Evolutionary conservation across 2,888 invertebrate species (phyloP).

Genomic region (Horisme vitalbata): DNA sequence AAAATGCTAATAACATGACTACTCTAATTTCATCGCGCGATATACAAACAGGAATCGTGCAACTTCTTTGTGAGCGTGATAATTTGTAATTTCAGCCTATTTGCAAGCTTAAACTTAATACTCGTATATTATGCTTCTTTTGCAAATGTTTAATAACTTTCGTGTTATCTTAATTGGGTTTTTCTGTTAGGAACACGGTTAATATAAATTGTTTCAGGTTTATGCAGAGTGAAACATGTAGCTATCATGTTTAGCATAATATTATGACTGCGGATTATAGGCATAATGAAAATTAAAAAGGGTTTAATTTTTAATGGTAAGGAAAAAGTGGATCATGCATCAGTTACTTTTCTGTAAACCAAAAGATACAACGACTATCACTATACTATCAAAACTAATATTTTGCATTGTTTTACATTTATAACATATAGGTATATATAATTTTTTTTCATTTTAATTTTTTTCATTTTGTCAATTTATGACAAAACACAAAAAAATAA

Average conservation of each 20-base stretch:
- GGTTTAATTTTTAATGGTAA: neutral
- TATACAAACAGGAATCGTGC: constrained; percentile 28
- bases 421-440: no score
- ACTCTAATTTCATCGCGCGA: constrained; percentile 27
- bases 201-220: neutral
- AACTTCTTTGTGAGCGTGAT: constrained; percentile 24
- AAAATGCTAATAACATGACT: constrained; percentile 34
- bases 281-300: neutral
- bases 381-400: no score
- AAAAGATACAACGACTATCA: no score
- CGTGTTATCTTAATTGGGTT: constrained; percentile 32
- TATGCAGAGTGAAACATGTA: neutral
- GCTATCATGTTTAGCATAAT: neutral
- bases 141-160: constrained; percentile 27
- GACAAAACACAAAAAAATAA: no score
- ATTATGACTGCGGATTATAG: neutral
- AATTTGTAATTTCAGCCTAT: constrained; percentile 20
- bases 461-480: no score
- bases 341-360: no score
- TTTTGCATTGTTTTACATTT: no score
- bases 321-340: neutral
- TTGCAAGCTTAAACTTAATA: constrained; percentile 7
- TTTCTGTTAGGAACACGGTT: constrained; percentile 13
- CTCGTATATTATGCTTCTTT: constrained; percentile 11
- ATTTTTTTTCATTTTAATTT: no score